Evolutionary conservation across 2,797 vertebrate genomes (phyloP).

Genomic region (Rhynchotus rufescens): DNA sequence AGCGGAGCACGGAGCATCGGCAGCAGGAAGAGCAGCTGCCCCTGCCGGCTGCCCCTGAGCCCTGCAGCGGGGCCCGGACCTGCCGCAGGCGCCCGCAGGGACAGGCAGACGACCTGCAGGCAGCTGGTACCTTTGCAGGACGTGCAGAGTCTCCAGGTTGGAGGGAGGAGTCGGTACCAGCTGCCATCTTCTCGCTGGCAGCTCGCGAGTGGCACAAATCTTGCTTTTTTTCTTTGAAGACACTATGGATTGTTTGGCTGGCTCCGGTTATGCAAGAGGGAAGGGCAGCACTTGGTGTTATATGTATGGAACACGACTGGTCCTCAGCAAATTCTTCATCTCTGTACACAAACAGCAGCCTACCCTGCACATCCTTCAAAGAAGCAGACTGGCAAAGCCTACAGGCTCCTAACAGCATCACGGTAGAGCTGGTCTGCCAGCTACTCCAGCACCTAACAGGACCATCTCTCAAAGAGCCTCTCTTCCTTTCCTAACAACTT

Average conservation of each 20-base stretch:
- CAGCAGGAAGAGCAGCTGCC: no score
- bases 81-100: no score
- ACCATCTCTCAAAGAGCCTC: background rate
- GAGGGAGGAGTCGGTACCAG: background rate
- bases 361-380: background rate
- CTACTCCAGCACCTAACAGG: background rate
- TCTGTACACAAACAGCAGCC: background rate
- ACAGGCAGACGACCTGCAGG: no score
- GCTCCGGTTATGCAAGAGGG: background rate
- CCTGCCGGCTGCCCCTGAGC: no score
- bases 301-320: background rate
- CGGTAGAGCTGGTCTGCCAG: background rate
- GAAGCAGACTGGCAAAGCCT: background rate
- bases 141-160: no score
- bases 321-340: background rate
- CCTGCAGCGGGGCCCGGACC: no score
- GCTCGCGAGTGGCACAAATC: background rate
- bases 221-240: background rate
- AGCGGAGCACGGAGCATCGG: no score
- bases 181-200: background rate
- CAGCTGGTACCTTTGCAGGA: no score
- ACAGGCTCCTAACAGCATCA: background rate
- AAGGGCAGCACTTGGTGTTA: background rate
- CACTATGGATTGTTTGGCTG: background rate
- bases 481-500: background rate